Evolutionary conservation across 2,113 vertebrate genomes (phyloP).

Genomic region (Nycticebus coucang): DNA sequence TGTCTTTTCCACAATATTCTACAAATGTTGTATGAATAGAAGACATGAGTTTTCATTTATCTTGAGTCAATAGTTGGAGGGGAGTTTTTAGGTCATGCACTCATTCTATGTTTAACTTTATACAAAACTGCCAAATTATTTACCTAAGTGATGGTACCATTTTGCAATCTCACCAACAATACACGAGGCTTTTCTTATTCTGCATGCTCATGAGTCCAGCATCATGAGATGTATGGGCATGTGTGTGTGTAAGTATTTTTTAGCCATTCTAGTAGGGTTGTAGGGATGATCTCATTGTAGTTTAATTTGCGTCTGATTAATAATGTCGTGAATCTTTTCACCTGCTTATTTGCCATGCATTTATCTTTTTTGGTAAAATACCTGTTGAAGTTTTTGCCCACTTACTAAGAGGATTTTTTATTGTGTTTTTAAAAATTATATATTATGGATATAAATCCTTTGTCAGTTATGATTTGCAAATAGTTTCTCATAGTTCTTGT

Average conservation of each 20-base stretch:
- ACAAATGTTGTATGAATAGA: background rate
- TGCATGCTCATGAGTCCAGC: accelerated
- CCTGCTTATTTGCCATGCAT: background rate
- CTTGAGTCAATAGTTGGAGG: background rate
- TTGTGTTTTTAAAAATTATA: background rate
- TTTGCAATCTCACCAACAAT: background rate
- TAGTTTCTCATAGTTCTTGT: background rate
- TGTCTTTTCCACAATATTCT: background rate
- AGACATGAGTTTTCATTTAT: background rate
- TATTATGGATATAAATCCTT: background rate
- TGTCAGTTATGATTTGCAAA: background rate
- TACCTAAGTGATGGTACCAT: background rate
- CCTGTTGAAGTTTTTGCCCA: background rate
- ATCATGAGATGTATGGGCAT: too few relatives aligned
- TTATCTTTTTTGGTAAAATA: background rate
- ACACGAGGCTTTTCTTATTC: background rate
- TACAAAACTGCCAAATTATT: background rate
- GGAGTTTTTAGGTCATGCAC: background rate
- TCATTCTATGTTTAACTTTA: background rate
- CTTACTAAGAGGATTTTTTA: constrained; percentile 1
- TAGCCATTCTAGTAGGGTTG: background rate
- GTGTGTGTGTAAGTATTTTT: background rate
- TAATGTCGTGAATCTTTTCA: background rate
- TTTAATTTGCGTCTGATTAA: background rate
- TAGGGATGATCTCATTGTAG: background rate